phyloP scores from a whole-genome alignment of 2,797 vertebrate species.

The Halcyon badia region DNA sequence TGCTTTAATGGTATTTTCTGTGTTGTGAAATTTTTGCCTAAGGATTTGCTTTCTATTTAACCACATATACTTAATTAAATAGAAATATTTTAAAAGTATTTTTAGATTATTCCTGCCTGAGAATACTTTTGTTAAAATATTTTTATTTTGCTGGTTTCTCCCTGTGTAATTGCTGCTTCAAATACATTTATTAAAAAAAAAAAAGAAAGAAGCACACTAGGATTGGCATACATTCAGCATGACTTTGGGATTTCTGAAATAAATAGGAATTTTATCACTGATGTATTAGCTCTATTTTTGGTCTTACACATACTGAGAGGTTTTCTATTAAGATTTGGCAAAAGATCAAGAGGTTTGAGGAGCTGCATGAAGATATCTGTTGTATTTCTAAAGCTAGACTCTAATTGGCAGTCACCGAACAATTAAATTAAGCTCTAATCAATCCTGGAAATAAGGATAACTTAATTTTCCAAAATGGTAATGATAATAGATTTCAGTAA shows the following conservation, averaged over 20 bases:
- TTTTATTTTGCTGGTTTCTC: not conserved
- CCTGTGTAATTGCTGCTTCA: not conserved
- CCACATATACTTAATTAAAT: not conserved
- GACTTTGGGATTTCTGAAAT: not conserved
- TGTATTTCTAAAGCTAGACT: conserved; percentile 13
- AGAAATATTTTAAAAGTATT: not conserved
- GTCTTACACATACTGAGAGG: not conserved
- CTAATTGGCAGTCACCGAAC: not conserved
- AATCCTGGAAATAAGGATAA: conserved; percentile 8
- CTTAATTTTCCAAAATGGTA: conserved; percentile 2
- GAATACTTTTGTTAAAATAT: not conserved
- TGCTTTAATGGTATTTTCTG: not conserved
- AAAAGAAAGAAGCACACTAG: not conserved
- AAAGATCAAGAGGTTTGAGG: not conserved
- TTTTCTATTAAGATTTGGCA: not conserved
- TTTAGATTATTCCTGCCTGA: not conserved
- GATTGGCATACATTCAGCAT: not conserved
- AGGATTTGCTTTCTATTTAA: not conserved
- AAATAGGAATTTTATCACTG: not conserved
- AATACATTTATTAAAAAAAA: not conserved
- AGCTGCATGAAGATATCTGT: not conserved
- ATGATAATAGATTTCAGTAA: not conserved
- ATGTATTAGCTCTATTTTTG: not conserved
- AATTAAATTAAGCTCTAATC: conserved; percentile 14
- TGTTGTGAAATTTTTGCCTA: not conserved